A percentile compares a stretch with the other conserved stretches of the same genome.
Evolutionary conservation across 2,113 vertebrate genomes (phyloP).

Genomic region (Dasyornis broadbenti): DNA sequence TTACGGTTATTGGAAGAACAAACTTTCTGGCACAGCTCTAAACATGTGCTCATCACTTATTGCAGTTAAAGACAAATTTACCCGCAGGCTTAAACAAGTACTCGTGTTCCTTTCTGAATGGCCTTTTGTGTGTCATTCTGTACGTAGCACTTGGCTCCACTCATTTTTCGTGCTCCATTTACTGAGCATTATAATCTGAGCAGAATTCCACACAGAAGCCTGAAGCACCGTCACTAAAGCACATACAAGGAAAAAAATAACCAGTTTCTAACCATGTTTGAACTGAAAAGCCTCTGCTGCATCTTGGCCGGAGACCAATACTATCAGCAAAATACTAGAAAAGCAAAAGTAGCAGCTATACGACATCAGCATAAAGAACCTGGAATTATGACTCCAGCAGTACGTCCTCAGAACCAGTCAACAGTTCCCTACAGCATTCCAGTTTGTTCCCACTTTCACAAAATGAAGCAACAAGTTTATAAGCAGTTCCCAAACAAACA

Average conservation of each 20-base stretch:
- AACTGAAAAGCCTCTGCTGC: background rate
- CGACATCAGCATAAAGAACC: background rate
- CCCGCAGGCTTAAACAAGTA: background rate
- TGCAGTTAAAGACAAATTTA: background rate
- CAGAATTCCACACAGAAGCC: background rate
- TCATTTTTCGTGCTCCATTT: background rate
- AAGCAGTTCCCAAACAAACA: background rate
- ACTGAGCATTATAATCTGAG: background rate
- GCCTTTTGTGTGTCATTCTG: background rate
- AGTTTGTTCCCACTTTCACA: background rate
- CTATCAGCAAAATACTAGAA: background rate
- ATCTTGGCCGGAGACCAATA: background rate
- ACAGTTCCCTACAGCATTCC: background rate
- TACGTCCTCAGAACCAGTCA: fast-evolving
- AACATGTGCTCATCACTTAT: background rate
- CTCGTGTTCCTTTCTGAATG: background rate
- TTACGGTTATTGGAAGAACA: background rate
- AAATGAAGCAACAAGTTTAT: background rate
- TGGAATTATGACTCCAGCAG: background rate
- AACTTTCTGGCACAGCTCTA: background rate
- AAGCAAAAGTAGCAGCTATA: background rate
- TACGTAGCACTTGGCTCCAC: background rate
- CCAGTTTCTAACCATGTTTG: background rate
- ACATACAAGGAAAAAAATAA: background rate
- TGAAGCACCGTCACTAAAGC: background rate